phyloP scores from a whole-genome alignment of 2,888 invertebrate genomes.

The Hirtodrosophila cameraria region DNA sequence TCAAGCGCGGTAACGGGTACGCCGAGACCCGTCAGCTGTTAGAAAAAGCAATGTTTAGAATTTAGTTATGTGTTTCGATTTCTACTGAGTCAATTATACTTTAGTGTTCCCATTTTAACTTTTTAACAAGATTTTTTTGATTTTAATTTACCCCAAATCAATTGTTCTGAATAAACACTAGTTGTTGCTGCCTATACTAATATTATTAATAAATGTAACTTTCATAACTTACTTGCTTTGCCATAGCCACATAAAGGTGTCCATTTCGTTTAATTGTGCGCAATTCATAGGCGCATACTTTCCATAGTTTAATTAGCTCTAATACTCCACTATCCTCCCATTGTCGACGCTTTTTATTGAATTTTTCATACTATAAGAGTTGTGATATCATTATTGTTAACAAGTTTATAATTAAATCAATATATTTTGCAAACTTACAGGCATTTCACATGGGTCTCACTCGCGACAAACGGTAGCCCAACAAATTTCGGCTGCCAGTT shows the following conservation, averaged over 20 bases:
- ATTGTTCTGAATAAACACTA: no score
- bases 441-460: constrained; percentile 83
- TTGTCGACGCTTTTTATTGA: constrained; percentile 84
- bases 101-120: no score
- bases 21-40: constrained; percentile 82
- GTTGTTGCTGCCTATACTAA: no score
- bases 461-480: constrained; percentile 77
- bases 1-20: constrained; percentile 83
- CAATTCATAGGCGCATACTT: constrained; percentile 83
- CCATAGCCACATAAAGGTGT: constrained; percentile 84
- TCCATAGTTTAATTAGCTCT: constrained; percentile 83
- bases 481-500: constrained; percentile 68
- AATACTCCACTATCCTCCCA: constrained; percentile 84
- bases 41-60: neutral
- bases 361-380: constrained; percentile 81
- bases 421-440: constrained; percentile 67
- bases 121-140: no score
- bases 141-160: no score
- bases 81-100: no score
- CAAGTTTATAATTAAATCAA: neutral
- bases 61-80: no score
- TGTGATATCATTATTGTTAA: no score
- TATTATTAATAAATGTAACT: neutral
- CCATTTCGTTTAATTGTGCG: constrained; percentile 84
- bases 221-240: constrained; percentile 72